phyloP scores from a whole-genome alignment of 2,888 invertebrate species.

The Apodemia mormo region DNA sequence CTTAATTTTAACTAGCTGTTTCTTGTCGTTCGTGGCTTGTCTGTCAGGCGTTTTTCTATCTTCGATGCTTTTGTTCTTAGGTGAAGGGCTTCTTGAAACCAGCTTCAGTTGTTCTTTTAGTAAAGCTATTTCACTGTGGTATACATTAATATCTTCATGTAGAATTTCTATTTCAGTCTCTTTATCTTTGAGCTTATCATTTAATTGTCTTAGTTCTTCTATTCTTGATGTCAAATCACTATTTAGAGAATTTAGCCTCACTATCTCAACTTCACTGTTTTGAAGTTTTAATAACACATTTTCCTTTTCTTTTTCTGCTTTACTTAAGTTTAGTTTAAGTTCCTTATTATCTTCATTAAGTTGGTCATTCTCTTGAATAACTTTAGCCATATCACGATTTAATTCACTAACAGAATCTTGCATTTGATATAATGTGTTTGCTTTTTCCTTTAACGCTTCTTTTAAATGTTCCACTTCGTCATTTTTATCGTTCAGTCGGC shows the following conservation, averaged over 20 bases:
- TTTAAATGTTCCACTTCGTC: constrained; percentile 72
- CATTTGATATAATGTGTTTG: constrained; percentile 64
- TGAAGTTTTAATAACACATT: constrained; percentile 66
- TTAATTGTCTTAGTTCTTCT: constrained; percentile 65
- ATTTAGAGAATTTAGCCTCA: constrained; percentile 62
- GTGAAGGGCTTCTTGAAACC: constrained; percentile 80
- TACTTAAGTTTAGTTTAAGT: constrained; percentile 60
- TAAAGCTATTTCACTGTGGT: constrained; percentile 74
- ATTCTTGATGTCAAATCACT: constrained; percentile 64
- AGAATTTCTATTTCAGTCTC: constrained; percentile 80
- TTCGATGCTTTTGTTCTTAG: constrained; percentile 79
- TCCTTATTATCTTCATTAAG: constrained; percentile 60
- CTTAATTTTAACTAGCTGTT: constrained; percentile 79
- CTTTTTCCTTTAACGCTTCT: constrained; percentile 71
- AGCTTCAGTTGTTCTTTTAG: constrained; percentile 73
- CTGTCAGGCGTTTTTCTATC: constrained; percentile 68
- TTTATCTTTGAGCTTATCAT: constrained; percentile 71
- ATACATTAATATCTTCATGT: constrained; percentile 73
- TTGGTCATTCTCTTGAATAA: constrained; percentile 68
- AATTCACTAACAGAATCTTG: constrained; percentile 63
- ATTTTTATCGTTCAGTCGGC: constrained; percentile 74
- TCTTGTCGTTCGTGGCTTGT: constrained; percentile 80
- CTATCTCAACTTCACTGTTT: constrained; percentile 64
- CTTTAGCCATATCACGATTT: constrained; percentile 60
- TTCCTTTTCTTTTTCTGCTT: constrained; percentile 74